Evolutionary conservation across 2,113 vertebrate genomes (phyloP).

Genomic region (Nyctibius bracteatus): DNA sequence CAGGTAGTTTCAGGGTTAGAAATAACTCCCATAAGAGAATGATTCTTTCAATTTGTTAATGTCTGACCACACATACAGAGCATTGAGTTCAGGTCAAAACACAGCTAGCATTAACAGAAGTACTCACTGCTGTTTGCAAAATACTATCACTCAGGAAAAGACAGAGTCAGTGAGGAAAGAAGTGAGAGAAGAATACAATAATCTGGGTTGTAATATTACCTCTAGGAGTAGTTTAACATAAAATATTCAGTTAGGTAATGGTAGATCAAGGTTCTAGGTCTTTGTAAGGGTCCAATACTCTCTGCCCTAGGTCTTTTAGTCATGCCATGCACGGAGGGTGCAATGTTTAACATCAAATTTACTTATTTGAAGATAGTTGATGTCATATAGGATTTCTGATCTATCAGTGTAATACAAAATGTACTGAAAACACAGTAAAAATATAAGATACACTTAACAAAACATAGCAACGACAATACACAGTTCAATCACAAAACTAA

Average conservation of each 20-base stretch:
- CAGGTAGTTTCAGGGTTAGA: neutral
- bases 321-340: rapidly evolving
- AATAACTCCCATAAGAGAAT: neutral
- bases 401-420: neutral
- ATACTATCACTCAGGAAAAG: neutral
- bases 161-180: neutral
- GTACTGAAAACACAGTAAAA: neutral
- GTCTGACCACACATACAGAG: neutral
- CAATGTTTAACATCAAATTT: neutral
- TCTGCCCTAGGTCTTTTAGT: neutral
- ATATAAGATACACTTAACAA: neutral
- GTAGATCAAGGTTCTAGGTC: neutral
- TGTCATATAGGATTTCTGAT: neutral
- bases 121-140: neutral
- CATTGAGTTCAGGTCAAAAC: neutral
- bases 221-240: neutral
- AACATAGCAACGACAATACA: neutral
- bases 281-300: neutral
- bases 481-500: neutral
- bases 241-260: neutral
- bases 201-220: neutral
- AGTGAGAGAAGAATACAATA: neutral
- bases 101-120: neutral
- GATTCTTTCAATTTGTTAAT: neutral
- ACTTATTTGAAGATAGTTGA: neutral